Percentiles rank a stretch among this genome's conserved stretches.
phyloP scores from a whole-genome alignment of 2,888 invertebrate genomes.

The Enchytraeus crypticus region DNA sequence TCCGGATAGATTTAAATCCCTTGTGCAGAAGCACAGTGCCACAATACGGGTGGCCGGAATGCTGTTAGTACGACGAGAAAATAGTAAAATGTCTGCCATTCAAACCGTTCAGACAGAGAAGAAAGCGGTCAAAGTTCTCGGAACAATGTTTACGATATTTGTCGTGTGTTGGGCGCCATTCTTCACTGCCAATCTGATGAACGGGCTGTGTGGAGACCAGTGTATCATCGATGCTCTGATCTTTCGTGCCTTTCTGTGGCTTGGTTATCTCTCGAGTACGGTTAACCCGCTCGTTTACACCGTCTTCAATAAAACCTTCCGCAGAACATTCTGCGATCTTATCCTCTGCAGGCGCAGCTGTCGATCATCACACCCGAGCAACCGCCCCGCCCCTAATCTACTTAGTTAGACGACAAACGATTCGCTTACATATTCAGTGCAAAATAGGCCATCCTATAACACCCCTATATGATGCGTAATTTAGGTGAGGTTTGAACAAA shows the following conservation, averaged over 20 bases:
- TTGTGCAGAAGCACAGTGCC: slow-evolving; percentile 40
- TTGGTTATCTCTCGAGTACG: slow-evolving; percentile 46
- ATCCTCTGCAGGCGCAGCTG: background rate
- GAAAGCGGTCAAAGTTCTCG: slow-evolving; percentile 73
- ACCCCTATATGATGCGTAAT: no score
- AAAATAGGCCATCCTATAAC: no score
- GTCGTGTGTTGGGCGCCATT: slow-evolving; percentile 48
- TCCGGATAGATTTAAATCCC: slow-evolving; percentile 28
- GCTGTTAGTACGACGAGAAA: slow-evolving; percentile 32
- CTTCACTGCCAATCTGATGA: slow-evolving; percentile 57
- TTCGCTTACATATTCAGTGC: no score
- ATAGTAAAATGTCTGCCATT: slow-evolving; percentile 10
- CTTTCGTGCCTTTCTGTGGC: slow-evolving; percentile 45
- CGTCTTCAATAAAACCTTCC: slow-evolving; percentile 47
- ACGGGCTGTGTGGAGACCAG: slow-evolving; percentile 61
- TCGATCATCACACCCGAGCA: no score
- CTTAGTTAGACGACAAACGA: no score
- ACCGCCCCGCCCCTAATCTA: no score
- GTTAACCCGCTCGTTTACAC: slow-evolving; percentile 49
- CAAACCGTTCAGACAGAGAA: slow-evolving; percentile 71
- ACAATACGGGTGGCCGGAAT: slow-evolving; percentile 41
- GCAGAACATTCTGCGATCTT: slow-evolving; percentile 35
- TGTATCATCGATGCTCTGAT: slow-evolving; percentile 57
- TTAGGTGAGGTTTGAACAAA: no score
- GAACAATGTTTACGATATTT: slow-evolving; percentile 46